These are phyloP conservation scores for Lynx canadensis DNA, from an alignment of 2,113 vertebrate species.

Conservation along the genomic window DNA sequence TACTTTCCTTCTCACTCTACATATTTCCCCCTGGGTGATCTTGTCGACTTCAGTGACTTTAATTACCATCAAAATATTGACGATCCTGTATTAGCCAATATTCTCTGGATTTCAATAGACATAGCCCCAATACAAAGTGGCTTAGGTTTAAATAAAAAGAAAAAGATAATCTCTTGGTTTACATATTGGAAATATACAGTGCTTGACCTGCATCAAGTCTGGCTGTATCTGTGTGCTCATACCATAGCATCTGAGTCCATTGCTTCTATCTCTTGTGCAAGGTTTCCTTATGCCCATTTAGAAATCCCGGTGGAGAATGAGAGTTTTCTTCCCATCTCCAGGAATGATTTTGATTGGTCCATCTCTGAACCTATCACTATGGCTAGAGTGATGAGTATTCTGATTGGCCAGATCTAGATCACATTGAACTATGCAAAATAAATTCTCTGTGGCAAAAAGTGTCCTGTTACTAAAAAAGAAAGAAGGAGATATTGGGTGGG, in stretches of 20 bases:
- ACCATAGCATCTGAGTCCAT: not conserved
- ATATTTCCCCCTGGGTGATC: not conserved
- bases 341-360: not conserved
- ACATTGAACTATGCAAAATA: not conserved
- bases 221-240: not conserved
- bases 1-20: not conserved
- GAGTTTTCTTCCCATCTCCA: not conserved
- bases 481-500: not conserved
- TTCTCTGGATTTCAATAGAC: not conserved
- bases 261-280: not conserved
- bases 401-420: not conserved
- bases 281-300: not conserved
- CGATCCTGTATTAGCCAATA: not conserved
- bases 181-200: not conserved
- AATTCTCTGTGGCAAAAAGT: not conserved
- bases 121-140: not conserved
- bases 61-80: not conserved
- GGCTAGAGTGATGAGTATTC: not conserved
- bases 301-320: not conserved
- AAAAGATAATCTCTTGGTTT: not conserved
- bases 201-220: not conserved
- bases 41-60: not conserved
- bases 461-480: not conserved
- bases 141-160: not conserved
- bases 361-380: not conserved